Percentiles rank a stretch among this genome's conserved stretches.
Evolutionary conservation across 2,113 vertebrate genomes (phyloP).

Genomic region (crab-eating macaque (Macaca fascicularis)): DNA sequence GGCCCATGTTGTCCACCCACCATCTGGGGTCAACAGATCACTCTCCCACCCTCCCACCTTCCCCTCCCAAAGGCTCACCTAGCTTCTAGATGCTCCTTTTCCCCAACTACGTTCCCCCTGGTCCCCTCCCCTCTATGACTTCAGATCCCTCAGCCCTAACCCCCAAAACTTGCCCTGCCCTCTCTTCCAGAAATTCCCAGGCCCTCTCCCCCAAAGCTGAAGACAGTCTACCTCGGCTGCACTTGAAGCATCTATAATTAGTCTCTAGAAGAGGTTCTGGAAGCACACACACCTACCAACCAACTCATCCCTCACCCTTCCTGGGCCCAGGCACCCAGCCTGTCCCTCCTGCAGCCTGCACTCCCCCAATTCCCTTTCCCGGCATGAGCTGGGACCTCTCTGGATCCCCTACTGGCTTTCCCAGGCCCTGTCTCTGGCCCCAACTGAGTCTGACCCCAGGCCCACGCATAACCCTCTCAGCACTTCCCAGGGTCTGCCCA

Average conservation of each 20-base stretch:
- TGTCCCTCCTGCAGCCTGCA: background rate
- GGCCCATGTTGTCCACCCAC: too few relatives aligned
- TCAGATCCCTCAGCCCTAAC: background rate
- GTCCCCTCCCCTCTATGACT: background rate
- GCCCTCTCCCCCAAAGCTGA: background rate
- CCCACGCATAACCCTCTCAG: background rate
- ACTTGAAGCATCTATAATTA: background rate
- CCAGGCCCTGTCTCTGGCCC: background rate
- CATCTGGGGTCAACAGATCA: background rate
- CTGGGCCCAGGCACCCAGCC: too few relatives aligned
- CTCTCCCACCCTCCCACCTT: background rate
- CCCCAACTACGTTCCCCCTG: background rate
- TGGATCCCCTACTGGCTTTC: fast-evolving
- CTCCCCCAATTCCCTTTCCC: fast-evolving
- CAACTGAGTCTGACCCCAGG: background rate
- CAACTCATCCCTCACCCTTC: too few relatives aligned
- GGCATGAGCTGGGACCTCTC: background rate
- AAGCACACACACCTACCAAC: background rate
- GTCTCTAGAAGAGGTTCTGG: background rate
- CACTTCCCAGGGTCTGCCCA: background rate
- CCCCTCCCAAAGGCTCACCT: background rate
- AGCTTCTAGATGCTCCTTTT: background rate
- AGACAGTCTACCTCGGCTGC: background rate
- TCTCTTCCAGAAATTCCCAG: background rate
- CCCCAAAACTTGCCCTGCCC: background rate